phyloP scores from a whole-genome alignment of 2,797 vertebrate genomes.

The Pitangus sulphuratus region DNA sequence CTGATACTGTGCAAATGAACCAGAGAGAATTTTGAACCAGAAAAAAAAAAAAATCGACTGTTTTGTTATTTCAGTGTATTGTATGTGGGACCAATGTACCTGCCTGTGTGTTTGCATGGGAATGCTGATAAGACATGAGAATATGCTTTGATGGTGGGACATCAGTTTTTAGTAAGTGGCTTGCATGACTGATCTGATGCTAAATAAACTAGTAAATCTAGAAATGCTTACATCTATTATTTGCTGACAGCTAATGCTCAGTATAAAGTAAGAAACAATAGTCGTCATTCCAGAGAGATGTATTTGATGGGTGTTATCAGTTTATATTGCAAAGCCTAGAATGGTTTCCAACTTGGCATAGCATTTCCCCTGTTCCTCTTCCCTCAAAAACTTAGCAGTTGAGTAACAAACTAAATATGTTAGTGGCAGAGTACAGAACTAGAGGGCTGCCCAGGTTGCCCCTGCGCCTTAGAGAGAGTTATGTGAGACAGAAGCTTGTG shows the following conservation, averaged over 20 bases:
- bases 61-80: slow-evolving; percentile 1
- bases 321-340: neutral
- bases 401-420: neutral
- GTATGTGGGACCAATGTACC: neutral
- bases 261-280: neutral
- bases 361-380: neutral
- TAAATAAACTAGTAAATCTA: slow-evolving; percentile 65
- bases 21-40: neutral
- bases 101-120: slow-evolving; percentile 12
- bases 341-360: neutral
- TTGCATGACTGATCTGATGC: slow-evolving; percentile 64
- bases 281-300: neutral
- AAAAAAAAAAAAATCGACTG: neutral
- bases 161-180: slow-evolving; percentile 28
- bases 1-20: neutral
- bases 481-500: neutral
- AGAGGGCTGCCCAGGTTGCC: neutral
- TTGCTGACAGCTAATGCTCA: neutral
- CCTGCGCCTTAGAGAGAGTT: rapidly evolving
- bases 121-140: slow-evolving; percentile 5
- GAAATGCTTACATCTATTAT: slow-evolving; percentile 1
- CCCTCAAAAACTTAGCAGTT: neutral
- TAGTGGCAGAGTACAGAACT: neutral
- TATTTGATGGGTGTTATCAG: neutral
- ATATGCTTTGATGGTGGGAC: slow-evolving; percentile 26